Conservation (phyloP, 2,888 invertebrate genomes). For the Philopedon plagiatum region DNA sequence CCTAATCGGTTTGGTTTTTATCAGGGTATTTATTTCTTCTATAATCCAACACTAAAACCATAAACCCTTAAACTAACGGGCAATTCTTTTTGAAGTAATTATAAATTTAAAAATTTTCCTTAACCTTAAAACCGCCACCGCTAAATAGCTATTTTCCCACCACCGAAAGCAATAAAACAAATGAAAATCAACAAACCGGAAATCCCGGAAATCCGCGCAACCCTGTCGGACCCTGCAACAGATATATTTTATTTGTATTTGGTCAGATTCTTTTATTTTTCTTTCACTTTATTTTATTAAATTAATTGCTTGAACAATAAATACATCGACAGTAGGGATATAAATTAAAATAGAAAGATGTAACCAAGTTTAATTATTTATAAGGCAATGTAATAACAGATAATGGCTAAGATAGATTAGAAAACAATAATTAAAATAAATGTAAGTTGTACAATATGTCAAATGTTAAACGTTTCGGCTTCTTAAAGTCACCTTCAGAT, state of each 20-base stretch:
- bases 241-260: slow-evolving; percentile 57
- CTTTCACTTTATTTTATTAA: neutral
- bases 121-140: slow-evolving; percentile 13
- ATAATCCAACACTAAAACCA: too few species aligned
- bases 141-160: slow-evolving; percentile 30
- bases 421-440: too few species aligned
- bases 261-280: slow-evolving; percentile 2
- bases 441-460: too few species aligned
- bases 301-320: slow-evolving; percentile 18
- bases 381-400: neutral
- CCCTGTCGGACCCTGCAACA: slow-evolving; percentile 73
- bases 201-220: slow-evolving; percentile 73
- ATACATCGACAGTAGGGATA: neutral
- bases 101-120: slow-evolving; percentile 1
- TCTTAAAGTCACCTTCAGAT: too few species aligned
- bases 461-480: too few species aligned
- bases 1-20: too few species aligned
- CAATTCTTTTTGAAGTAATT: neutral
- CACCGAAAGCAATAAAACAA: slow-evolving; percentile 54
- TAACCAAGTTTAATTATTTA: slow-evolving; percentile 8
- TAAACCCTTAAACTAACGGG: neutral
- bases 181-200: slow-evolving; percentile 70
- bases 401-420: too few species aligned
- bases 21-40: too few species aligned
- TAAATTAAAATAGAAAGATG: neutral